Conservation (phyloP, 1,140 invertebrate genomes). For the Mya arenaria region DNA sequence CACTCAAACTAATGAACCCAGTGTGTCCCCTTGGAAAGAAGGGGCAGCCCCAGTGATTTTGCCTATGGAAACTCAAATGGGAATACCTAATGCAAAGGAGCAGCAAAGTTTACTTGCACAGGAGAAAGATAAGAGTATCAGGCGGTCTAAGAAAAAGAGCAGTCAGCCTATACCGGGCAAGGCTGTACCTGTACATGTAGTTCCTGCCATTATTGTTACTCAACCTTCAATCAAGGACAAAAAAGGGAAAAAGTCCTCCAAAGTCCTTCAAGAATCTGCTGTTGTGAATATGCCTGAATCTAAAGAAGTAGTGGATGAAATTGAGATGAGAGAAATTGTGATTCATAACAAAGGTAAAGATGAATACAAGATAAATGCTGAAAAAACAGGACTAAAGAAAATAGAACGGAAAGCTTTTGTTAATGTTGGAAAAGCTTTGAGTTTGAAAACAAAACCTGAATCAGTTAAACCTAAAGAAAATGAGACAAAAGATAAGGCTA, state of each 20-base stretch:
- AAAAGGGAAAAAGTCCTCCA: background rate
- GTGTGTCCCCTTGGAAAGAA: constrained; percentile 24
- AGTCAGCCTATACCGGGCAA: constrained; percentile 18
- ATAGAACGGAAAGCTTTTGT: constrained; percentile 30
- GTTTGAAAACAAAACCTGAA: background rate
- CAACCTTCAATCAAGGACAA: background rate
- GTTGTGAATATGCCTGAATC: background rate
- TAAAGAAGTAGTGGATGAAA: background rate
- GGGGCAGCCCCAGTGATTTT: constrained; percentile 56
- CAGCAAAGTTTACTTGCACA: background rate
- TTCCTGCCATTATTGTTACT: constrained; percentile 10
- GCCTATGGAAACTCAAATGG: constrained; percentile 65
- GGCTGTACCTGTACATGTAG: constrained; percentile 31
- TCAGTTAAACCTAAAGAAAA: background rate
- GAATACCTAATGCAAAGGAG: constrained; percentile 20
- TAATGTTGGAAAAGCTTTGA: constrained; percentile 39
- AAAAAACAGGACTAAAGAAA: constrained; percentile 12
- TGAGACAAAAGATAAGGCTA: background rate
- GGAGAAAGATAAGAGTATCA: constrained; percentile 6
- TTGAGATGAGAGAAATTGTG: background rate
- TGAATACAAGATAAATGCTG: background rate
- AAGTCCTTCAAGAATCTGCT: background rate
- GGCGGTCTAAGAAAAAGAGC: constrained; percentile 30
- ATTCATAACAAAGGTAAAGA: background rate
- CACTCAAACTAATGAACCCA: background rate